phyloP scores from a whole-genome alignment of 2,888 invertebrate genomes.

The Smittia sp. region DNA sequence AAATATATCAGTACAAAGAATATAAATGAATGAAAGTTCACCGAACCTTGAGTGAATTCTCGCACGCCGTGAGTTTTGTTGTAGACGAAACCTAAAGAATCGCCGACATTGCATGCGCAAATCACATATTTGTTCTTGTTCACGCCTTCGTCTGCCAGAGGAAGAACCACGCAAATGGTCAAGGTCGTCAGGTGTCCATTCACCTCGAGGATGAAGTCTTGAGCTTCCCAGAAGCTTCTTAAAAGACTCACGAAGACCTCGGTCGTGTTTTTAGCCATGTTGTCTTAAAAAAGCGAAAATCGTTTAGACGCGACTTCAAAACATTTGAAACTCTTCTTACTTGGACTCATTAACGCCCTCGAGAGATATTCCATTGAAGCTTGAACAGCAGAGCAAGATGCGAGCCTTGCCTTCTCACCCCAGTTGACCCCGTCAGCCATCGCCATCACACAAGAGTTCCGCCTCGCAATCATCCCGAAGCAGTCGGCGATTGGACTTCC shows the following conservation, averaged over 20 bases:
- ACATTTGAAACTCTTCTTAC: neutral
- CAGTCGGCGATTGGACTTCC: slow-evolving; percentile 87
- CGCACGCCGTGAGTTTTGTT: slow-evolving; percentile 72
- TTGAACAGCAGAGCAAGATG: slow-evolving; percentile 81
- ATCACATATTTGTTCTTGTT: slow-evolving; percentile 60
- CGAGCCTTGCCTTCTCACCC: slow-evolving; percentile 79
- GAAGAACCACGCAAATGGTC: slow-evolving; percentile 74
- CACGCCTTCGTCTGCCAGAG: slow-evolving; percentile 53
- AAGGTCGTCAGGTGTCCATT: slow-evolving; percentile 80
- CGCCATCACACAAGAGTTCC: slow-evolving; percentile 74
- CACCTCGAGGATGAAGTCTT: slow-evolving; percentile 77
- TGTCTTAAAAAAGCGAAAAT: slow-evolving; percentile 45
- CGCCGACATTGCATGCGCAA: slow-evolving; percentile 86
- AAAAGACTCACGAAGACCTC: slow-evolving; percentile 76
- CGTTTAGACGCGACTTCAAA: neutral
- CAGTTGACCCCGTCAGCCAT: slow-evolving; percentile 90
- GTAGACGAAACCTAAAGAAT: slow-evolving; percentile 85
- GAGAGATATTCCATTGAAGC: slow-evolving; percentile 81
- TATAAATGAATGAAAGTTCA: slow-evolving; percentile 13
- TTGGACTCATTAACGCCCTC: slow-evolving; percentile 61
- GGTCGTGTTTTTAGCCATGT: slow-evolving; percentile 56
- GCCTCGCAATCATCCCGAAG: slow-evolving; percentile 70
- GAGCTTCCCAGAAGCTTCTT: slow-evolving; percentile 79
- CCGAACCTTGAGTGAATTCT: slow-evolving; percentile 70
- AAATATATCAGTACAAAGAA: neutral